Evolutionary conservation across 2,888 invertebrate species (phyloP), one percentile per base, ranked within the genome.

Genomic region (Thymelicus sylvestris): DNA sequence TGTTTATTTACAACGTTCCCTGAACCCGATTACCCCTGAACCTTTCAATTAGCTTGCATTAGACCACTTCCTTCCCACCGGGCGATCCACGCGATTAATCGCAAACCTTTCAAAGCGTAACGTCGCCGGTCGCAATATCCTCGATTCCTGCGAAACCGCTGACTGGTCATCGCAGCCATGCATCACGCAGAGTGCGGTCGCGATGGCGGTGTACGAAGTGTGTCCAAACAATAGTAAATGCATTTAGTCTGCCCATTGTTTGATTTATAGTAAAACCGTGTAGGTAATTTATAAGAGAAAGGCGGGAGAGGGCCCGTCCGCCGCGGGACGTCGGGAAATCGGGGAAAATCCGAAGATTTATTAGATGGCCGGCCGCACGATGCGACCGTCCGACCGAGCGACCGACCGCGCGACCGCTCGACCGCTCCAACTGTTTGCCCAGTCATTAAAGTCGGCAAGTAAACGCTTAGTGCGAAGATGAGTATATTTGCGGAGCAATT

Each of bases 401-500:
- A 24, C 24, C 24, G 24, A 24, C 24, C 24, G 24, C 24, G 24
- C 24, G 3, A 89, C 91, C 90, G 85, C 86, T 81, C 84, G 80
- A 80, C 84, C 84, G 79, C 81, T 78, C 74, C 77, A 48, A 52
- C 81, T 92, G 92, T 92, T 93, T 93, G 92, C 88, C 88, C 90
- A 91, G 84, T 92, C 92, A 92, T 93, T 93, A 92, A 91, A 92
- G 90, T 90, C 86, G 84, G 87, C 89, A 86, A 89, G 90, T 86
- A 88, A 91, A 89, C 92, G 91, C 86, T 92, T 92, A 91, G 86
- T 86, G 89, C 87, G 81, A 92, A 91, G 92, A 93, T 88, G 90
- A 92, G 91, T 92, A 90, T 92, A 91, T 93, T 93, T 92, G 93
- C 90, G 87, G 87, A 89, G 86, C 88, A 92, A 92, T 93, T 92